Evolutionary conservation across 2,797 vertebrate genomes (phyloP), one percentile per base, ranked within the genome.

Genomic region (Chrysolophus pictus): DNA sequence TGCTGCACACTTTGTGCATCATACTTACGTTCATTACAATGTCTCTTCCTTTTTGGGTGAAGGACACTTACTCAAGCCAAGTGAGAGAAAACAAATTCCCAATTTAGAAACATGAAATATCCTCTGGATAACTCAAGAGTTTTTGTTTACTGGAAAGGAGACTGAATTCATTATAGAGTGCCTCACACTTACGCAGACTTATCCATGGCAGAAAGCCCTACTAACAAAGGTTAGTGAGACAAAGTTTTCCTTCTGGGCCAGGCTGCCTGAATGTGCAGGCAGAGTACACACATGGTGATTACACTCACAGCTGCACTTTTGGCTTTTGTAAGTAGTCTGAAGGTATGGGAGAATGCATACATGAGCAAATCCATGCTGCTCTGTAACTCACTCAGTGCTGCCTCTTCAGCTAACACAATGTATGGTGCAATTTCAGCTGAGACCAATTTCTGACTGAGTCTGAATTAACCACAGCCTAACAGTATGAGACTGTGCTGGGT

Each of bases 21-120:
- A 85, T 13, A 28, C 35, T 78, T 84, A 63, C 2, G 2, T 53
- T 89, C 81, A 75, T 58, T 77, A 24, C 33, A 81, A 11, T 84
- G 14, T 60, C 62, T 35, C 73, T 97, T 90, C 94, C 95, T 96
- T 96, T 97, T 94, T 89, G 94, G 93, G 81, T 90, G 84, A 84
- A 86, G 90, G 87, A 62, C 37, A 94, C 24, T 87, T 51, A 62
- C 85, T 88, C 91, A 69, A 64, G 68, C 46, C 17, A 49, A 90
- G 68, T 21, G 31, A 92, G 88, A 79, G 81, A 78, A 92, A 95
- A 26, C 12, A 85, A 69, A 86, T 92, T 94, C 95, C 96, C 74
- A 87, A 95, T 96, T 96, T 96, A 97, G 96, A 96, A 96, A 69
- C 94, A 92, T 35, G 80, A 90, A 95, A 77, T 88, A 80, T 47